A percentile compares a stretch with the other conserved stretches of the same genome.
phyloP scores from a whole-genome alignment of 37 sponge, comb jelly and placozoan genomes.

The Hexactinellida sp. region DNA sequence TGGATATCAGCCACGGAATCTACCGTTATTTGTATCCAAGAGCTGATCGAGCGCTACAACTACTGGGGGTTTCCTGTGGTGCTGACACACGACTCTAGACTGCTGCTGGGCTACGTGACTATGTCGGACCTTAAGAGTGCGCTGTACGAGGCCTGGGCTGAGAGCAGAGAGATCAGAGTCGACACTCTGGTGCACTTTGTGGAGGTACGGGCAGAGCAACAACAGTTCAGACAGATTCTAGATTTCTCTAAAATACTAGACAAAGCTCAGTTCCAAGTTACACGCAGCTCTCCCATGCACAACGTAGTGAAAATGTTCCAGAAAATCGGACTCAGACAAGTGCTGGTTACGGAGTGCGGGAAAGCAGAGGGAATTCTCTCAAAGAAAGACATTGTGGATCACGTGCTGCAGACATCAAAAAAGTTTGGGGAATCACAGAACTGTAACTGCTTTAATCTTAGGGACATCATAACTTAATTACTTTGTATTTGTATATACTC shows the following conservation, averaged over 20 bases:
- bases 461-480: too few species aligned
- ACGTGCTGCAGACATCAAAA: neutral
- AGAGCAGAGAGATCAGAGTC: neutral
- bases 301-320: conserved; percentile 85
- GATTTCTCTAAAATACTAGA: conserved; percentile 6
- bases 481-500: too few species aligned
- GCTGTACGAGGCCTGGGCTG: conserved; percentile 23
- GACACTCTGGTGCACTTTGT: neutral
- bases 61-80: conserved; percentile 90
- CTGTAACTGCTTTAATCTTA: neutral
- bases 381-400: neutral
- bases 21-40: neutral
- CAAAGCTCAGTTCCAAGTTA: conserved; percentile 30
- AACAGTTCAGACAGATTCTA: neutral
- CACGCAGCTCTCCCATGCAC: conserved; percentile 73
- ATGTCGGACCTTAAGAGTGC: conserved; percentile 59
- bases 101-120: conserved; percentile 69
- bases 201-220: neutral
- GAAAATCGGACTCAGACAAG: conserved; percentile 82
- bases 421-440: neutral
- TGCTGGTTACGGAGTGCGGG: conserved; percentile 83
- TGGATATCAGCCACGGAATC: conserved; percentile 7
- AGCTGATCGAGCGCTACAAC: conserved; percentile 44
- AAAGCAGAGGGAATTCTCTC: conserved; percentile 27
- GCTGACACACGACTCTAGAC: conserved; percentile 42